phyloP scores from a whole-genome alignment of 2,888 invertebrate genomes.

The Tetragonisca angustula region DNA sequence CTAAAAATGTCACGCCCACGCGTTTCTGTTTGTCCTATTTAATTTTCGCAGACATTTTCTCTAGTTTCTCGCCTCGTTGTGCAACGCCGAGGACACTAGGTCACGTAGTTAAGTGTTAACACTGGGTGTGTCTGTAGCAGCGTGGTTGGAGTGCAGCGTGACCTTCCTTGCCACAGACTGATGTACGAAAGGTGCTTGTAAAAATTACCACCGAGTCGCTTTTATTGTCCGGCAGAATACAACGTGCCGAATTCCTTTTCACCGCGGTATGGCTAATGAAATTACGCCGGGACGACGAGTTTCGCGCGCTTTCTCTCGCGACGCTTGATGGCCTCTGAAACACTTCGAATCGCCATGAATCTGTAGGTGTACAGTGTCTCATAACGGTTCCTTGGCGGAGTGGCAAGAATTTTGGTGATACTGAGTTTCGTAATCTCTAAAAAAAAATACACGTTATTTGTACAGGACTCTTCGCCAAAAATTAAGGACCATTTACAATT shows the following conservation, averaged over 20 bases:
- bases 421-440: no score
- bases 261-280: conserved; percentile 22
- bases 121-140: conserved; percentile 56
- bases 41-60: conserved; percentile 24
- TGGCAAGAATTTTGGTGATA: no score
- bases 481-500: no score
- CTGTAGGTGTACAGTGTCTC: no score
- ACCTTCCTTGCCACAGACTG: conserved; percentile 55
- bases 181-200: conserved; percentile 55
- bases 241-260: conserved; percentile 8
- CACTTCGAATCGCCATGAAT: no score
- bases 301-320: not conserved
- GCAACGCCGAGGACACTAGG: conserved; percentile 58
- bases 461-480: no score
- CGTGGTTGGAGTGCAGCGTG: conserved; percentile 51
- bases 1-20: conserved; percentile 18
- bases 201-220: conserved; percentile 51
- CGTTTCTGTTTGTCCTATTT: conserved; percentile 49
- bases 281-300: not conserved
- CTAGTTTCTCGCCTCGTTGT: conserved; percentile 41
- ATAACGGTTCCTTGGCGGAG: no score
- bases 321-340: no score
- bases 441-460: no score
- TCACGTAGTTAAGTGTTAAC: conserved; percentile 63
- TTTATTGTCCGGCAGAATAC: conserved; percentile 19